These are phyloP conservation scores for Bombus cullumanus DNA, from an alignment of 1,140 invertebrate genomes.

Conservation along the genomic window DNA sequence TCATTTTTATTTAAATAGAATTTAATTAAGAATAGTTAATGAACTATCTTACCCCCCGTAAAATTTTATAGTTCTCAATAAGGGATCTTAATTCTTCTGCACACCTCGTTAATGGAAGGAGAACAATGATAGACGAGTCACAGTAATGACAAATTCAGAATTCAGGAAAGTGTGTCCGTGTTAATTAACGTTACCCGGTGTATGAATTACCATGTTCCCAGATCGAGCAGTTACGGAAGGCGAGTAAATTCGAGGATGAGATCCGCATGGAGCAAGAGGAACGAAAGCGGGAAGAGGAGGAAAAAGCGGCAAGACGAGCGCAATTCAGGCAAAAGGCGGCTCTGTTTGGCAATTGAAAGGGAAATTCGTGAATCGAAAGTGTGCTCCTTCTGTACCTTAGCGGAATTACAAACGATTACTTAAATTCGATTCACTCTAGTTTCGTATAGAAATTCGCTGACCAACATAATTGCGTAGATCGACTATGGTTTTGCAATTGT, in stretches of 20 bases:
- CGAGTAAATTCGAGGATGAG: constrained; percentile 94
- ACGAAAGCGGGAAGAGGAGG: constrained; percentile 89
- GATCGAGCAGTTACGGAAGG: constrained; percentile 91
- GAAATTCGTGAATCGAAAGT: constrained; percentile 39
- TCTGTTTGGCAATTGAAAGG: constrained; percentile 85
- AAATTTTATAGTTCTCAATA: background rate
- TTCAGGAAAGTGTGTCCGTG: constrained; percentile 47
- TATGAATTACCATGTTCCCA: constrained; percentile 70
- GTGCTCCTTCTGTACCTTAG: background rate
- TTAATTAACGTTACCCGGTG: constrained; percentile 29
- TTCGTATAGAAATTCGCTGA: background rate
- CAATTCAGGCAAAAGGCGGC: constrained; percentile 93
- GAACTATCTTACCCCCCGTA: background rate
- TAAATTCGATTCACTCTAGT: constrained; percentile 24
- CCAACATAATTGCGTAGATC: background rate
- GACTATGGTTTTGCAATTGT: background rate
- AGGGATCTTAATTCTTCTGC: background rate
- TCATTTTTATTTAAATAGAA: background rate
- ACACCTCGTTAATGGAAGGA: background rate
- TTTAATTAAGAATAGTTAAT: background rate
- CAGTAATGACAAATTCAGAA: background rate
- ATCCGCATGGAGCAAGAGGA: constrained; percentile 94
- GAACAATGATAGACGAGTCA: background rate
- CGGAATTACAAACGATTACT: constrained; percentile 44
- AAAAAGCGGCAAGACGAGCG: constrained; percentile 88